Percentiles rank a stretch among this genome's conserved stretches.
These are phyloP conservation scores for Parapsyche elsis DNA, from an alignment of 1,140 invertebrate genomes.

Conservation along the genomic window DNA sequence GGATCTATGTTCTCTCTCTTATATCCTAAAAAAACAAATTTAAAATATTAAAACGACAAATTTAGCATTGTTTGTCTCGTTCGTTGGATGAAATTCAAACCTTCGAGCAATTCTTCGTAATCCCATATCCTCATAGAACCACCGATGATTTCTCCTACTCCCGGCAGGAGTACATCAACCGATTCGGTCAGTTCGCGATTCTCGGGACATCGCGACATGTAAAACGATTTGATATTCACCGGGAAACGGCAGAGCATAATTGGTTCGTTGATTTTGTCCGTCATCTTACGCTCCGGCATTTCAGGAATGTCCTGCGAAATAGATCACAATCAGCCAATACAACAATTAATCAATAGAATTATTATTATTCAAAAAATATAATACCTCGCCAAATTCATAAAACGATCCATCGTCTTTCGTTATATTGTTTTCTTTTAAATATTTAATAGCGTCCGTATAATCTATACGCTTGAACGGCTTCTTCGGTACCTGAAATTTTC, in stretches of 20 bases:
- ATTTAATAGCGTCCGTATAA: constrained; percentile 94
- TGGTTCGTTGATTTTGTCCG: constrained; percentile 95
- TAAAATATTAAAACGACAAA: constrained; percentile 1
- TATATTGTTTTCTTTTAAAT: constrained; percentile 91
- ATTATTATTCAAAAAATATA: constrained; percentile 36
- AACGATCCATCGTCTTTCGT: constrained; percentile 97
- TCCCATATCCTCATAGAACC: constrained; percentile 99
- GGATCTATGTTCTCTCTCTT: constrained; percentile 91
- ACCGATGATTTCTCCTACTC: constrained; percentile 99
- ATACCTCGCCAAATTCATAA: constrained; percentile 97
- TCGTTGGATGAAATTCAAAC: constrained; percentile 56
- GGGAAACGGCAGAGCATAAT: constrained; percentile 97
- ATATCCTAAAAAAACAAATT: constrained; percentile 70
- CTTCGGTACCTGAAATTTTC: constrained; percentile 71
- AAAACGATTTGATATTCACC: constrained; percentile 97
- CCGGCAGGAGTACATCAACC: constrained; percentile 95
- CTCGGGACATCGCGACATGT: constrained; percentile 93
- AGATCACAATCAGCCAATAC: background rate
- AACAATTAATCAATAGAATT: constrained; percentile 6
- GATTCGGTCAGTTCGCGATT: constrained; percentile 92
- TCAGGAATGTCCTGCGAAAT: constrained; percentile 93
- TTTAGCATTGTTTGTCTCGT: background rate
- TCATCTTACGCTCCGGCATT: constrained; percentile 99
- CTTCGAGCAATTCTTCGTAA: constrained; percentile 86
- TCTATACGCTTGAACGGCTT: constrained; percentile 95